Conservation (phyloP, 2,797 vertebrate species). For the Lepus townsendii region DNA sequence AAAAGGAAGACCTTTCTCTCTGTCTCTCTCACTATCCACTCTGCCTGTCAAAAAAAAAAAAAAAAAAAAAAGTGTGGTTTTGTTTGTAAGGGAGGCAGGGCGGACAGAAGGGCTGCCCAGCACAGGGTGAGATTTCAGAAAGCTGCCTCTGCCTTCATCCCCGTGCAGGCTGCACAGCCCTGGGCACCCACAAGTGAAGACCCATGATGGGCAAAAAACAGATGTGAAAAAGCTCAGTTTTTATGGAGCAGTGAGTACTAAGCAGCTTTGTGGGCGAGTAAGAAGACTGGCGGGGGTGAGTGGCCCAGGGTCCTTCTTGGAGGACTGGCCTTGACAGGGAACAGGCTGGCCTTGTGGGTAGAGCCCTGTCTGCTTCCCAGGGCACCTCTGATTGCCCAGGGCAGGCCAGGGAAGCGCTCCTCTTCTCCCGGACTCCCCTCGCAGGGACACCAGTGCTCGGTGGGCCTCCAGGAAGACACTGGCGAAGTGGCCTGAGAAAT, state of each 20-base stretch:
- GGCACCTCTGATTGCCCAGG: background rate
- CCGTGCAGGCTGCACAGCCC: background rate
- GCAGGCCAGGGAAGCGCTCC: background rate
- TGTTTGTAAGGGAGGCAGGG: background rate
- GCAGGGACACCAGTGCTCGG: background rate
- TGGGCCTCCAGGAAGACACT: slow-evolving; percentile 20
- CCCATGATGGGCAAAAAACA: background rate
- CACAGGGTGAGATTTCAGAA: background rate
- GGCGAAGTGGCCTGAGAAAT: background rate
- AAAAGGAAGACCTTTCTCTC: too few relatives aligned
- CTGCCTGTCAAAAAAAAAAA: too few relatives aligned
- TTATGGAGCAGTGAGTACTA: background rate
- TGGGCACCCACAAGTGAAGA: background rate
- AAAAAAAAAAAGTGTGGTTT: background rate
- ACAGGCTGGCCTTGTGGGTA: background rate
- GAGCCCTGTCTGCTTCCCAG: background rate
- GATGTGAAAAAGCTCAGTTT: background rate
- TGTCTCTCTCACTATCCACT: too few relatives aligned
- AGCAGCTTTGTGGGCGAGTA: background rate
- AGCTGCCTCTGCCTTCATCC: background rate
- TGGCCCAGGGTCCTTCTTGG: background rate
- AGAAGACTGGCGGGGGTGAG: background rate
- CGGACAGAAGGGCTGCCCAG: background rate
- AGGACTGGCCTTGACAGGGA: background rate
- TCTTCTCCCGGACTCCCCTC: background rate